phyloP scores from a whole-genome alignment of 92 coral and sea anemone species.

The Epizoanthus illoricatus region DNA sequence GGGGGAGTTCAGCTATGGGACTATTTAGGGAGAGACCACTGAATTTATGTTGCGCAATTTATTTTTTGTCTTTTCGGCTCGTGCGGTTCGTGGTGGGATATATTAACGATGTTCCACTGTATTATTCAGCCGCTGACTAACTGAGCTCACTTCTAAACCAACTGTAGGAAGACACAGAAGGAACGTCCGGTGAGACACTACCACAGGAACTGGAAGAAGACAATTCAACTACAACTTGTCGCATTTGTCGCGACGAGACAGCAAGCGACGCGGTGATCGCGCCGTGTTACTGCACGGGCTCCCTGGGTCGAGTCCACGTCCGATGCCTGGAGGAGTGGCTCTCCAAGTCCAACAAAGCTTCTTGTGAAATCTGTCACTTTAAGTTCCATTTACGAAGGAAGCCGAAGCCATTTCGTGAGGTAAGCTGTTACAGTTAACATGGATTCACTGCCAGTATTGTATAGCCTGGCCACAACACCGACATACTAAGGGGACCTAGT shows the following conservation, averaged over 20 bases:
- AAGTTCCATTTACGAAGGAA: slow-evolving; percentile 65
- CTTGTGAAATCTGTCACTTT: slow-evolving; percentile 88
- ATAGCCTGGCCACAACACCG: too few species aligned
- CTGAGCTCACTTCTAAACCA: not conserved
- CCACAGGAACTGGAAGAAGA: slow-evolving; percentile 14
- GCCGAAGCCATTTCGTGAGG: slow-evolving; percentile 78
- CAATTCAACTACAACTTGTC: slow-evolving; percentile 54
- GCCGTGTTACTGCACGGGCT: slow-evolving; percentile 88
- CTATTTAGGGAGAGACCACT: too few species aligned
- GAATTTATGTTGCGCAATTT: too few species aligned
- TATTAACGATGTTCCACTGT: too few species aligned
- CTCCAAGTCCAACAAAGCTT: slow-evolving; percentile 66
- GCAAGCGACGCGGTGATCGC: slow-evolving; percentile 64
- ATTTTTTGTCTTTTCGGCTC: too few species aligned
- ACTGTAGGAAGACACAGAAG: slow-evolving; percentile 11
- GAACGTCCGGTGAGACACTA: not conserved
- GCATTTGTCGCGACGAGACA: slow-evolving; percentile 87
- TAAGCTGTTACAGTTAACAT: not conserved
- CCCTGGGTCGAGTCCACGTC: slow-evolving; percentile 83
- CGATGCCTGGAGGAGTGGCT: slow-evolving; percentile 93
- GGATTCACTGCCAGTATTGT: too few species aligned
- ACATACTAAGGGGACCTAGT: too few species aligned
- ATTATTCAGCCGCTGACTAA: too few species aligned
- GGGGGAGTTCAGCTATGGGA: too few species aligned
- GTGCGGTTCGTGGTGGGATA: too few species aligned